A percentile compares a stretch with the other conserved stretches of the same genome.
These are phyloP conservation scores for Halesus radiatus DNA, from an alignment of 1,140 invertebrate genomes.

Conservation along the genomic window DNA sequence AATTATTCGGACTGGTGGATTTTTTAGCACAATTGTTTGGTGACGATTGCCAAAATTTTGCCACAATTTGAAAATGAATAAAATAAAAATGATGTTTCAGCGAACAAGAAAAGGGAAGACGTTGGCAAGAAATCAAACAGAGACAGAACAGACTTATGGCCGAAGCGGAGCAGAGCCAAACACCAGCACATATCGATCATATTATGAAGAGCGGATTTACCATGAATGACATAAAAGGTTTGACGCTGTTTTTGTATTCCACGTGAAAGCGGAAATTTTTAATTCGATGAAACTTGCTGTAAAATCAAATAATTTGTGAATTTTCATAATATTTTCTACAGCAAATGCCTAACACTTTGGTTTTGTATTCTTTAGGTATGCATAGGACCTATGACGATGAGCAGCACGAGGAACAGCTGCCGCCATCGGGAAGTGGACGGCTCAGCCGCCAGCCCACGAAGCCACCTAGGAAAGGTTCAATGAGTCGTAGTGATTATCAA, in stretches of 20 bases:
- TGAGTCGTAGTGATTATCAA: conserved; percentile 67
- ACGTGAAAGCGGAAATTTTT: no score
- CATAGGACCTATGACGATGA: conserved; percentile 90
- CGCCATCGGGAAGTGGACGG: conserved; percentile 57
- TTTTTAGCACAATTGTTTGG: no score
- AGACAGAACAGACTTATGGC: conserved; percentile 83
- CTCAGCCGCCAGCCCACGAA: conserved; percentile 75
- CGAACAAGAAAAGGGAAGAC: conserved; percentile 84
- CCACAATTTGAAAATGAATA: no score
- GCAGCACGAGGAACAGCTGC: conserved; percentile 76
- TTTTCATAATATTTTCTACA: no score
- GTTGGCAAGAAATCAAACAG: conserved; percentile 92
- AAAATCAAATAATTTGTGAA: no score
- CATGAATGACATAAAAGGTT: conserved; percentile 95
- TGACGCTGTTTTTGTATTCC: no score
- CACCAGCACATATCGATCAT: conserved; percentile 88
- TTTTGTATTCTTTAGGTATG: conserved; percentile 72
- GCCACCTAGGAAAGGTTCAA: conserved; percentile 82
- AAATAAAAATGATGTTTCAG: conserved; percentile 62
- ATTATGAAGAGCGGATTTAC: conserved; percentile 91
- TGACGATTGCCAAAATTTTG: no score
- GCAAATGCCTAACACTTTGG: neutral
- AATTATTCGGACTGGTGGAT: no score
- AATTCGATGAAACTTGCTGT: no score
- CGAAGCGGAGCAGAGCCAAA: conserved; percentile 76